Evolutionary conservation across 2,797 vertebrate genomes (phyloP).

Genomic region (Gambelia wislizenii): DNA sequence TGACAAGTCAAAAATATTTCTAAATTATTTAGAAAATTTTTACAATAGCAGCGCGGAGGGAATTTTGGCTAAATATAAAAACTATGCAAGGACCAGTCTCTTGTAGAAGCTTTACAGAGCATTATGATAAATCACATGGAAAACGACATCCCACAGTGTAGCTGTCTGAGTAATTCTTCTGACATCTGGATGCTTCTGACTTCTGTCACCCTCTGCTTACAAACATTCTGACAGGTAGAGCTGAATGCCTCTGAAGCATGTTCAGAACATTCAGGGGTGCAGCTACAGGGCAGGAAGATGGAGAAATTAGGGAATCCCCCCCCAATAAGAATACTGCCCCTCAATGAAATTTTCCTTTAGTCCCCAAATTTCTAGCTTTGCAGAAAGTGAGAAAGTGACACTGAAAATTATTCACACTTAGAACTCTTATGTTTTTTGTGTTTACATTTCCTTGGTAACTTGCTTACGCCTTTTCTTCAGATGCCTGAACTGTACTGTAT

Average conservation of each 20-base stretch:
- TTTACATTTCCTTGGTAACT: too few relatives aligned
- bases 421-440: too few relatives aligned
- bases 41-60: not conserved
- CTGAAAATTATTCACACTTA: too few relatives aligned
- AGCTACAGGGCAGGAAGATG: too few relatives aligned
- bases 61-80: not conserved
- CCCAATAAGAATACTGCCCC: too few relatives aligned
- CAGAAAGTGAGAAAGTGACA: too few relatives aligned
- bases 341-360: too few relatives aligned
- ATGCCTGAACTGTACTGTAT: too few relatives aligned
- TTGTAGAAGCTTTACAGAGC: not conserved
- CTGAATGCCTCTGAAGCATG: not conserved
- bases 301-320: too few relatives aligned
- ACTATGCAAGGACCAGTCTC: not conserved
- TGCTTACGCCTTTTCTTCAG: too few relatives aligned
- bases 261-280: not conserved
- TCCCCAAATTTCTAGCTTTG: too few relatives aligned
- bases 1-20: not conserved
- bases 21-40: not conserved
- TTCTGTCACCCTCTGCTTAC: not conserved
- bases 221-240: not conserved
- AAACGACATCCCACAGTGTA: not conserved
- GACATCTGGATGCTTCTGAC: not conserved
- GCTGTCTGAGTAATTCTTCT: not conserved
- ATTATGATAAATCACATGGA: not conserved